A percentile compares a stretch with the other conserved stretches of the same genome.
Evolutionary conservation across 30 jellyfish, hydroid and myxozoan genomes (phyloP).

Genomic region (Aurelia sp.): DNA sequence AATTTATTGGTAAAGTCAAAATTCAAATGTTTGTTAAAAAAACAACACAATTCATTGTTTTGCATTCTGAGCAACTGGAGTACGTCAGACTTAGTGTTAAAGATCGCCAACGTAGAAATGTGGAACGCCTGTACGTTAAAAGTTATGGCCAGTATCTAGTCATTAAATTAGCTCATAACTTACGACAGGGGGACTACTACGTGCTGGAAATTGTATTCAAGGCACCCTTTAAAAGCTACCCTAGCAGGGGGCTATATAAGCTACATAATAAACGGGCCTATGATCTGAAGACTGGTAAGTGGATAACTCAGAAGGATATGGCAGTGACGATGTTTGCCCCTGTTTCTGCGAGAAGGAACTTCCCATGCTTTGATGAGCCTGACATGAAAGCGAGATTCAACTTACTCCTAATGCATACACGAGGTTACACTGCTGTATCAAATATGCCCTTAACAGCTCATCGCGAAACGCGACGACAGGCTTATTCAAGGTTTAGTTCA

Average conservation of each 20-base stretch:
- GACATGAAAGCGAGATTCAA: constrained; percentile 83
- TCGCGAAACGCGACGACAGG: constrained; percentile 9
- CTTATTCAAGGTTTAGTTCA: constrained; percentile 39
- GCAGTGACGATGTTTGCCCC: constrained; percentile 94
- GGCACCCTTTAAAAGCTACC: constrained; percentile 55
- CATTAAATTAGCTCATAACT: constrained; percentile 19
- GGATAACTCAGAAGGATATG: constrained; percentile 38
- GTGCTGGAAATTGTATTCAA: constrained; percentile 24
- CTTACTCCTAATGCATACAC: constrained; percentile 57
- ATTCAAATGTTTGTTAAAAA: constrained; percentile 30
- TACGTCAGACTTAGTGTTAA: constrained; percentile 5
- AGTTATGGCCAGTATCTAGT: constrained; percentile 52
- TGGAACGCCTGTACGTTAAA: constrained; percentile 8
- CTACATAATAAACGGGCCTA: constrained; percentile 17
- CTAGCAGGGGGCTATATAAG: constrained; percentile 65
- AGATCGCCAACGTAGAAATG: background rate
- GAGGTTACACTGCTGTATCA: constrained; percentile 74
- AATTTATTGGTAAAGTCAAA: constrained; percentile 67
- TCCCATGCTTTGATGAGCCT: constrained; percentile 99
- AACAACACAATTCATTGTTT: constrained; percentile 44
- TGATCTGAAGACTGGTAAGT: background rate
- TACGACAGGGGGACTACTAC: constrained; percentile 45
- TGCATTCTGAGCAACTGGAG: constrained; percentile 61
- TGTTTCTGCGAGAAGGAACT: constrained; percentile 82
- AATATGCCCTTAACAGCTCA: constrained; percentile 74